These are phyloP conservation scores for Microtus richardsoni DNA, from an alignment of 2,113 vertebrate genomes.

Conservation along the genomic window DNA sequence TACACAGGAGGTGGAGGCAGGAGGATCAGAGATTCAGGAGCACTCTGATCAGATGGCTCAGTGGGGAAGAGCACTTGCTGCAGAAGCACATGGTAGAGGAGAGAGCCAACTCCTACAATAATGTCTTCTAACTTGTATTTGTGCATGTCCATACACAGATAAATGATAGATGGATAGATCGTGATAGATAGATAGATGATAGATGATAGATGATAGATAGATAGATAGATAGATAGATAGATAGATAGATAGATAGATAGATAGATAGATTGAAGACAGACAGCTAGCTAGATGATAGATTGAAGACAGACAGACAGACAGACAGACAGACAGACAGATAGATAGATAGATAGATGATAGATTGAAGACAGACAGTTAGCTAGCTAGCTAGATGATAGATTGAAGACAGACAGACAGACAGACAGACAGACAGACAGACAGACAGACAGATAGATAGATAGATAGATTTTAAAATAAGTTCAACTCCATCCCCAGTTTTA, in stretches of 20 bases:
- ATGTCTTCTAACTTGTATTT: background rate
- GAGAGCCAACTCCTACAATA: background rate
- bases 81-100: background rate
- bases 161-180: background rate
- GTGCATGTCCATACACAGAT: background rate
- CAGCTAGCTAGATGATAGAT: too few species aligned
- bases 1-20: background rate
- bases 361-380: too few species aligned
- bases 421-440: background rate
- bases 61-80: too few species aligned
- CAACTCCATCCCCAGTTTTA: background rate
- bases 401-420: background rate
- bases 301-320: too few species aligned
- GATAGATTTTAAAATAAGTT: background rate
- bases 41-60: background rate
- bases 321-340: too few species aligned
- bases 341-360: background rate
- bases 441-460: background rate
- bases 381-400: too few species aligned
- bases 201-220: too few species aligned
- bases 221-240: too few species aligned
- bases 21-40: background rate
- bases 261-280: too few species aligned
- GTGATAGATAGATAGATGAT: too few species aligned
- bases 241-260: too few species aligned